phyloP scores from a whole-genome alignment of 2,888 invertebrate species.

The Eupeodes latifasciatus region DNA sequence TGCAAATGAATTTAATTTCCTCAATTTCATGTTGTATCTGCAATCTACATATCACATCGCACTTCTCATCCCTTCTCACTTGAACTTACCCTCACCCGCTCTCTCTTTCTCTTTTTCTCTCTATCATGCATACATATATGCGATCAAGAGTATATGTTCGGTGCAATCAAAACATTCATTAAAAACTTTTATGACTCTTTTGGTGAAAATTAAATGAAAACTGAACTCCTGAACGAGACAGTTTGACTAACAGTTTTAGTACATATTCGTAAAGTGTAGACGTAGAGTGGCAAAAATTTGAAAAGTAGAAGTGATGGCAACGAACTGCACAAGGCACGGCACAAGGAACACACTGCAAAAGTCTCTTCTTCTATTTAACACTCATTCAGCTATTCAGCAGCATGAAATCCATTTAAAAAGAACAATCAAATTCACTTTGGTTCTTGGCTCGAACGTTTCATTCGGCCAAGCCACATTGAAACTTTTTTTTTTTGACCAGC shows the following conservation, averaged over 20 bases:
- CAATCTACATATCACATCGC: slow-evolving; percentile 2
- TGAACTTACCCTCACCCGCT: not conserved
- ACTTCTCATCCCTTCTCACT: not conserved
- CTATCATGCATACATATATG: not conserved
- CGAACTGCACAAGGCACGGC: not conserved
- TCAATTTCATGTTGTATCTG: slow-evolving; percentile 51
- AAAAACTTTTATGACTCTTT: slow-evolving; percentile 74
- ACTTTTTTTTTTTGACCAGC: slow-evolving; percentile 50
- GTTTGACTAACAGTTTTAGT: slow-evolving; percentile 55
- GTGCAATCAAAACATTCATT: slow-evolving; percentile 74
- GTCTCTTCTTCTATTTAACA: slow-evolving; percentile 14
- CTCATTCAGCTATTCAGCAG: slow-evolving; percentile 60
- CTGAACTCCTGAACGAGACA: slow-evolving; percentile 57
- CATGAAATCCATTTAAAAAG: slow-evolving; percentile 46
- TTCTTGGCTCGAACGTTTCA: slow-evolving; percentile 18
- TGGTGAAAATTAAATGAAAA: slow-evolving; percentile 72
- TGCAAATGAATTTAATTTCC: slow-evolving; percentile 75
- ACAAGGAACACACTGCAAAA: not conserved
- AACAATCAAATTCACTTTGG: slow-evolving; percentile 73
- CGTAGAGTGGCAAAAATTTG: slow-evolving; percentile 22
- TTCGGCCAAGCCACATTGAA: slow-evolving; percentile 43
- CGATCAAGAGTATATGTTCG: slow-evolving; percentile 11
- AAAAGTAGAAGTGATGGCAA: slow-evolving; percentile 22
- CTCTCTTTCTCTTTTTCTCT: not conserved
- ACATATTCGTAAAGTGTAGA: not conserved